phyloP scores from a whole-genome alignment of 1,140 invertebrate genomes.

The fruit fly (Drosophila melanogaster) region Release_6_plus_ISO1_MT NT_033779.5:21748501-21749000 shows the following conservation, averaged over 20 bases:
- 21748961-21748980: neutral
- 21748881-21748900: slow-evolving; percentile 56
- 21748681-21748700: neutral
- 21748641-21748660: slow-evolving; percentile 50
- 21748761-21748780: slow-evolving; percentile 17
- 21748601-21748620: slow-evolving; percentile 27
- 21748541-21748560: neutral
- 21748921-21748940: slow-evolving; percentile 67
- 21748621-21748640: slow-evolving; percentile 25
- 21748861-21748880: too few species aligned
- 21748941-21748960: slow-evolving; percentile 67
- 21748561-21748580: slow-evolving; percentile 2
- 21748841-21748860: slow-evolving; percentile 45
- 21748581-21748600: slow-evolving; percentile 61
- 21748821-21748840: slow-evolving; percentile 49
- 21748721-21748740: slow-evolving; percentile 54
- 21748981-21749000: slow-evolving; percentile 52
- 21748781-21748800: slow-evolving; percentile 2
- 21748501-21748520: too few species aligned
- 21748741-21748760: slow-evolving; percentile 73
- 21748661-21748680: neutral
- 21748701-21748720: slow-evolving; percentile 45
- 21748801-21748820: slow-evolving; percentile 48
- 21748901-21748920: slow-evolving; percentile 43
- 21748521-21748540: too few species aligned